Evolutionary conservation across 2,888 invertebrate genomes (phyloP).

Genomic region (Sphaeridia pumilis): DNA sequence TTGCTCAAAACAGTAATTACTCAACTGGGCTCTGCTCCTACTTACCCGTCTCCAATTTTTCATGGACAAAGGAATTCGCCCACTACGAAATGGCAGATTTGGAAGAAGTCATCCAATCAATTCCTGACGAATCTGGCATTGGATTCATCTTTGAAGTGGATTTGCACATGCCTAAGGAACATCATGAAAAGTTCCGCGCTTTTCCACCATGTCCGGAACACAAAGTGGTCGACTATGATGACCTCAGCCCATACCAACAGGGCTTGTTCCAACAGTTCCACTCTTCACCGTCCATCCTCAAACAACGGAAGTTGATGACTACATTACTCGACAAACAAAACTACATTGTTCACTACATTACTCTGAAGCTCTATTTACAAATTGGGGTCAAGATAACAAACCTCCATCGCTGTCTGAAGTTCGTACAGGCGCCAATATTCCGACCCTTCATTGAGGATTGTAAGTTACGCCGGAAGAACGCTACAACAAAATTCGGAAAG

Average conservation of each 20-base stretch:
- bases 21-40: constrained; percentile 38
- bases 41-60: constrained; percentile 37
- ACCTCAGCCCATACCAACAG: not conserved
- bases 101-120: not conserved
- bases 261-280: not conserved
- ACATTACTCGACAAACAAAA: constrained; percentile 28
- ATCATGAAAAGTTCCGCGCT: constrained; percentile 12
- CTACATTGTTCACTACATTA: constrained; percentile 34
- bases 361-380: constrained; percentile 27
- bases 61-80: constrained; percentile 32
- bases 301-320: constrained; percentile 26
- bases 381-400: constrained; percentile 29
- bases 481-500: constrained; percentile 38
- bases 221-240: not conserved
- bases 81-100: not conserved
- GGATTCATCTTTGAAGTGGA: constrained; percentile 23
- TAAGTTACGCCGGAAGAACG: constrained; percentile 34
- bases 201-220: constrained; percentile 17
- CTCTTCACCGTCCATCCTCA: not conserved
- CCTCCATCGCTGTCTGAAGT: constrained; percentile 33
- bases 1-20: constrained; percentile 39
- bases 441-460: constrained; percentile 38
- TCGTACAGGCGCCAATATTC: constrained; percentile 37
- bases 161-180: constrained; percentile 12
- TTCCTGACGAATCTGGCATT: not conserved